Conservation (phyloP, 2,888 invertebrate genomes). For the Tiliacea citrago region DNA sequence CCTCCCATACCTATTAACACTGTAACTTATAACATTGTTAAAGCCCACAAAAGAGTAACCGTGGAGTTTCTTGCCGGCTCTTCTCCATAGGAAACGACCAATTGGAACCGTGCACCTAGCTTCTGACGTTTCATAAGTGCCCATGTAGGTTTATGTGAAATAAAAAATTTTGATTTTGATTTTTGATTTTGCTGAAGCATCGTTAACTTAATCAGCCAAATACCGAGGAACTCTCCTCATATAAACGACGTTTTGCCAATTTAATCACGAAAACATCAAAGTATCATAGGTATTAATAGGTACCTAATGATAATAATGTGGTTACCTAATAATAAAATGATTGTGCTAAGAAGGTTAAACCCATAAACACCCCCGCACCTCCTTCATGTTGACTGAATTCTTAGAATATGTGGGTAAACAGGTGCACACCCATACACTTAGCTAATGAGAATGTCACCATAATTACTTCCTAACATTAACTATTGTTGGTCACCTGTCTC, state of each 20-base stretch:
- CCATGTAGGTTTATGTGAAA: no score
- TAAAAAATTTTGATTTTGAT: no score
- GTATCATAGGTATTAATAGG: background rate
- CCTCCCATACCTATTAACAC: no score
- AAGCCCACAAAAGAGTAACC: no score
- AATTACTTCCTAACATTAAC: background rate
- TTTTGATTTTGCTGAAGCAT: no score
- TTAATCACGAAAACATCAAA: conserved; percentile 6
- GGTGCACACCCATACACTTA: conserved; percentile 38
- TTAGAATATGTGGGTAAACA: conserved; percentile 27
- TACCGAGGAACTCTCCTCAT: background rate
- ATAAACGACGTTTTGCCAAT: background rate
- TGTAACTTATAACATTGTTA: no score
- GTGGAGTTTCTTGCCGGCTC: no score
- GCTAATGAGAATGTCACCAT: conserved; percentile 26
- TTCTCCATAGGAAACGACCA: no score
- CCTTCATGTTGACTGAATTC: conserved; percentile 18
- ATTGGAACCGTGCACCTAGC: no score
- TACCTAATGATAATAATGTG: conserved; percentile 12
- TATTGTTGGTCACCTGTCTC: background rate
- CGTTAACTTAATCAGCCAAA: no score
- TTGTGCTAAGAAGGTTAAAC: conserved; percentile 20
- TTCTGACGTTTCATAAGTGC: no score
- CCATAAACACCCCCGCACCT: conserved; percentile 18
- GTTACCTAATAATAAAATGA: conserved; percentile 16